Base-by-base conservation (phyloP, 1,140 invertebrate genomes). In the Temnothorax nylanderi region DNA sequence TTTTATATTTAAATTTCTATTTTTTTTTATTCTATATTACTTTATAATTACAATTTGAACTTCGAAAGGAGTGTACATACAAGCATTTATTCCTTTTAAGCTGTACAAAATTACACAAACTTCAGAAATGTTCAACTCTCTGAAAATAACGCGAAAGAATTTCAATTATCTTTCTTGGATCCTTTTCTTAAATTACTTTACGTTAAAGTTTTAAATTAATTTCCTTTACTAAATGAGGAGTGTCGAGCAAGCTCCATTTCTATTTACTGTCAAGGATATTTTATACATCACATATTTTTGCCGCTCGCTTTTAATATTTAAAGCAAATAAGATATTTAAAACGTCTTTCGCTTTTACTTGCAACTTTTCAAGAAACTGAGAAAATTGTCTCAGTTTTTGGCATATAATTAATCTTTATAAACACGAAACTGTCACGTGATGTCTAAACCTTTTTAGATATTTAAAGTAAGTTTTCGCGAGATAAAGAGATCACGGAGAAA, bases 391-490 rank as follows among this genome's bases (percentile, higher is more conserved):
- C n/a, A 81, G 34, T n/a, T 78, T 65, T 64, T 18, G 8, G 6
- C 6, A 3, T 26, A 26, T 49, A 41, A 81, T 81, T 41, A 56
- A 56, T 32, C 2, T 8, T 56, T 71, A 69, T 71, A 69, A 80
- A 69, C 3, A 32, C n/a, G 21, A n/a, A 71, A 8, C 47, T 67
- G 16, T 80, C 67, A 81, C 58, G 34, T 44, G 64, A 81, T 26
- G 26, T 81, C n/a, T 69, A 56, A 41, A 56, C 26, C 37, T 69
- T 71, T 71, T 56, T 71, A 71, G 64, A 71, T 16, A 71, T 16
- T 32, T 81, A 80, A 80, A 80, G 13, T 54, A 69, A 69, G 16
- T 69, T 81, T 26, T 81, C 18, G 11, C 34, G 37, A 56, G 21
- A 8, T 58, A n/a, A 81, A 51, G 41, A 69, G 41, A 54, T 54